phyloP scores from a whole-genome alignment of 2,888 invertebrate genomes.

The Sepiola atlantica region DNA sequence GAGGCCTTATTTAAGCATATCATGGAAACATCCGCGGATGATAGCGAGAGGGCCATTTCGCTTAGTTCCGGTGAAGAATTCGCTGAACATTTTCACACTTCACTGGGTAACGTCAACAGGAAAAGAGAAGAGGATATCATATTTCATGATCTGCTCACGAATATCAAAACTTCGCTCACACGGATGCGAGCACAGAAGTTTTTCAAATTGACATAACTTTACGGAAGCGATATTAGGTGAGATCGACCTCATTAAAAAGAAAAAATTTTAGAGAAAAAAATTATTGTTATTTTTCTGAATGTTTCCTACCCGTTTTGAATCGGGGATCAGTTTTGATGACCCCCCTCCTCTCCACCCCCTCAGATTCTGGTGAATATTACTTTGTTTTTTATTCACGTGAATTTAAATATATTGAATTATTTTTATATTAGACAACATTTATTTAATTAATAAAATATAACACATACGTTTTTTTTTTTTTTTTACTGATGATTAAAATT shows the following conservation, averaged over 20 bases:
- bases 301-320: background rate
- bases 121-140: background rate
- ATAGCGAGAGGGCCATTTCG: background rate
- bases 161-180: conserved; percentile 22
- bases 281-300: background rate
- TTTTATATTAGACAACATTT: background rate
- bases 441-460: background rate
- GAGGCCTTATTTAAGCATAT: conserved; percentile 39
- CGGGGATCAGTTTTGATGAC: background rate
- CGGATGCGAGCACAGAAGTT: conserved; percentile 37
- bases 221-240: too few species aligned
- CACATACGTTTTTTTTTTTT: too few species aligned
- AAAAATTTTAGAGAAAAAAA: too few species aligned
- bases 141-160: conserved; percentile 2
- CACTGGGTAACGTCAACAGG: background rate
- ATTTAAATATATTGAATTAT: background rate
- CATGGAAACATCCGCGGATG: background rate
- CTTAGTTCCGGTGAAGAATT: background rate
- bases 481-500: background rate
- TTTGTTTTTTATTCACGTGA: background rate
- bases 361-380: background rate
- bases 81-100: conserved; percentile 24
- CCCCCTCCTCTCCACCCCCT: background rate
- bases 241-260: background rate
- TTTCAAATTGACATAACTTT: conserved; percentile 34